Evolutionary conservation across 2,797 vertebrate genomes (phyloP).

Genomic region (Oreochromis grahami): DNA sequence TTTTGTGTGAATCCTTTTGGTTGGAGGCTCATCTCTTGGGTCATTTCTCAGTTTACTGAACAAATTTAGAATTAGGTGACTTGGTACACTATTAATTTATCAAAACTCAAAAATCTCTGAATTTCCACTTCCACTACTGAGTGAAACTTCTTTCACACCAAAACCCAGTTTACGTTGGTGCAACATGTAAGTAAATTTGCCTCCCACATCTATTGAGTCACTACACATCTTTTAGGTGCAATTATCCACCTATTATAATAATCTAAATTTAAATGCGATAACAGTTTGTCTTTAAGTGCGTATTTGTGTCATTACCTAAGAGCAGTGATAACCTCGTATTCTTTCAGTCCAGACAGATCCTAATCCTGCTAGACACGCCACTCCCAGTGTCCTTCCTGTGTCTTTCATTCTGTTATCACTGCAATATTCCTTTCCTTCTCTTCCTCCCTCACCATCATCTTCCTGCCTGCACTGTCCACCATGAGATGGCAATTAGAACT

Average conservation of each 20-base stretch:
- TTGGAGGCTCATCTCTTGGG: neutral
- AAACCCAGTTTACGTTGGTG: neutral
- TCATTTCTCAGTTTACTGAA: neutral
- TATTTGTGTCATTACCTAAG: neutral
- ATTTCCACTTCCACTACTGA: neutral
- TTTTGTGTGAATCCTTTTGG: neutral
- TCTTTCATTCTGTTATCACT: slow-evolving; percentile 31
- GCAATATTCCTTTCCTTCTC: slow-evolving; percentile 1
- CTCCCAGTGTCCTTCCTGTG: slow-evolving; percentile 20
- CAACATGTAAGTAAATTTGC: neutral
- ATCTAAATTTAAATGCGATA: neutral
- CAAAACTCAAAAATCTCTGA: neutral
- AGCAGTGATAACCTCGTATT: neutral
- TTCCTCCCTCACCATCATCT: neutral
- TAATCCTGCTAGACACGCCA: slow-evolving; percentile 27
- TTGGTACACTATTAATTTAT: neutral
- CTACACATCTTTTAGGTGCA: neutral
- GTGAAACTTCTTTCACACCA: neutral
- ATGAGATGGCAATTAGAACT: slow-evolving; percentile 49
- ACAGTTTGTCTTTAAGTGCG: neutral
- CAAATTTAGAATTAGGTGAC: neutral
- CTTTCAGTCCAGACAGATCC: slow-evolving; percentile 17
- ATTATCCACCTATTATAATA: neutral
- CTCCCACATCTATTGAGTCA: neutral
- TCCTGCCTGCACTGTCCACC: slow-evolving; percentile 10